Conservation (phyloP, 2,797 vertebrate species). For the Poeciliopsis presidionis region DNA sequence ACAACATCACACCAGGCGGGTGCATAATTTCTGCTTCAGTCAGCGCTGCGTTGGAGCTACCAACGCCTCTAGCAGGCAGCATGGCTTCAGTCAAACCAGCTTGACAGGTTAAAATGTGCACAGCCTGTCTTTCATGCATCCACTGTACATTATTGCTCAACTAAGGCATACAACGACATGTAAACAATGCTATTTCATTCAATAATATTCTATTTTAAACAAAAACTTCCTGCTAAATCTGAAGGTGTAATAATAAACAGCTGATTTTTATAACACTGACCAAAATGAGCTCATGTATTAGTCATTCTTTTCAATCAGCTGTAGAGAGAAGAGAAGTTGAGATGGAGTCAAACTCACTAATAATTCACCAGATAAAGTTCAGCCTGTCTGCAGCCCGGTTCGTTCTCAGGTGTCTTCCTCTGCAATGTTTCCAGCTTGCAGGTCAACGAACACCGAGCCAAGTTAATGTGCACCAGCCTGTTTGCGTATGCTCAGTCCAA, state of each 20-base stretch:
- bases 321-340: conserved; percentile 33
- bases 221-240: not conserved
- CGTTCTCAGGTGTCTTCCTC: conserved; percentile 57
- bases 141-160: not conserved
- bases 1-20: conserved; percentile 6
- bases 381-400: conserved; percentile 46
- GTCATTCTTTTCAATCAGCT: conserved; percentile 11
- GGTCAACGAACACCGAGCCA: conserved; percentile 45
- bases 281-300: conserved; percentile 14
- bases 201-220: not conserved
- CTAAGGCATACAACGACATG: not conserved
- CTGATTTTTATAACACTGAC: not conserved
- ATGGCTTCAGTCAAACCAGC: conserved; percentile 61
- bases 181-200: not conserved
- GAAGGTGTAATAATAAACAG: not conserved
- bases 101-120: conserved; percentile 47
- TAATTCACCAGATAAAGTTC: conserved; percentile 68
- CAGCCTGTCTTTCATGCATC: conserved; percentile 7
- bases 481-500: not conserved
- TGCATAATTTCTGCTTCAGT: not conserved
- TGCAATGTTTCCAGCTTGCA: conserved; percentile 9
- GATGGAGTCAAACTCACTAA: conserved; percentile 59
- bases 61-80: conserved; percentile 27
- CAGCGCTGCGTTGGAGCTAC: not conserved
- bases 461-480: conserved; percentile 47